Percentiles rank a stretch among this genome's conserved stretches.
Conservation (phyloP, 37 sponge, comb jelly and placozoan species). For the Beroe ovata region DNA sequence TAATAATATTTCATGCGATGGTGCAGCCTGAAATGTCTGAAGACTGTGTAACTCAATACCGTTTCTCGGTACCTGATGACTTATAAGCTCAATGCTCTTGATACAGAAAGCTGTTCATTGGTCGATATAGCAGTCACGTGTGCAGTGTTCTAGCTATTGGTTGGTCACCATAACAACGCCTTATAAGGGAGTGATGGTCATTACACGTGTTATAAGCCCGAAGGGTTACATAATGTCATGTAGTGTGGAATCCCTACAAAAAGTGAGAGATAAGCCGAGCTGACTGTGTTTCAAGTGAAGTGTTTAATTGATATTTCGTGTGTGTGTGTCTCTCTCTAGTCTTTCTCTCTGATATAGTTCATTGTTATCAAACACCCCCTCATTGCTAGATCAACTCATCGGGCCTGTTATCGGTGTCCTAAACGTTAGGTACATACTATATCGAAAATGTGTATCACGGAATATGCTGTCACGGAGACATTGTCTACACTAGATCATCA, state of each 20-base stretch:
- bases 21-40: neutral
- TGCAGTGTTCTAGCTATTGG: neutral
- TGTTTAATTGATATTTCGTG: neutral
- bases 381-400: too few species aligned
- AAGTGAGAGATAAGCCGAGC: neutral
- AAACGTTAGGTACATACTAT: too few species aligned
- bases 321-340: neutral
- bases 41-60: neutral
- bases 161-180: neutral
- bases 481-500: too few species aligned
- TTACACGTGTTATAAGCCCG: neutral
- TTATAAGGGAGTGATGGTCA: neutral
- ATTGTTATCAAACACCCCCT: too few species aligned
- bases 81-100: neutral
- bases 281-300: neutral
- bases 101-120: neutral
- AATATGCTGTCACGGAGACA: too few species aligned
- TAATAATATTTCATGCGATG: too few species aligned
- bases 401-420: too few species aligned
- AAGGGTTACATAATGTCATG: neutral
- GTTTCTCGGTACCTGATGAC: neutral
- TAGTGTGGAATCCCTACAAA: neutral
- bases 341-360: neutral
- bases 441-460: too few species aligned
- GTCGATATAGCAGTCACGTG: neutral